Percentiles rank a stretch among this genome's conserved stretches.
These are phyloP conservation scores for Ianthella basta DNA, from an alignment of 37 sponge, comb jelly and placozoan genomes.

Conservation along the genomic window DNA sequence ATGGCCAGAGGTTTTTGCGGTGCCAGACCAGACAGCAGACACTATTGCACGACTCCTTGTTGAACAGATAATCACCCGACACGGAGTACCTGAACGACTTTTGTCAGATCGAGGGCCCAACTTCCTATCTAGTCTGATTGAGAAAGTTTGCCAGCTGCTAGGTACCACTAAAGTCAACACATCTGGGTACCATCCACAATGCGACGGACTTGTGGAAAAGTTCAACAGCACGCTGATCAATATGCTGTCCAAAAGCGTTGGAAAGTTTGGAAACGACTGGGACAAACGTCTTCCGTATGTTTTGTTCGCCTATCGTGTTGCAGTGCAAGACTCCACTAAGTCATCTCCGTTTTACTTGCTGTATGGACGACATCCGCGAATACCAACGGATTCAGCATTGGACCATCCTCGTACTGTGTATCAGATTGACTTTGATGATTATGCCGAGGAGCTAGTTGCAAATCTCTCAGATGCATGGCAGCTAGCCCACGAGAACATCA, in stretches of 20 bases:
- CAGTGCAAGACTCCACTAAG: constrained; percentile 36
- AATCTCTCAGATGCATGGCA: constrained; percentile 37
- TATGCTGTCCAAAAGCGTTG: constrained; percentile 40
- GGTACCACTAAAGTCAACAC: not conserved
- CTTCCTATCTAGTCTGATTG: constrained; percentile 32
- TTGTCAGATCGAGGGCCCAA: constrained; percentile 39
- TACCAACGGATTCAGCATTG: constrained; percentile 38
- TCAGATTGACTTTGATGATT: constrained; percentile 42
- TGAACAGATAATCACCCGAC: constrained; percentile 46
- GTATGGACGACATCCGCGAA: constrained; percentile 48
- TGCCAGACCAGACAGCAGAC: constrained; percentile 48
- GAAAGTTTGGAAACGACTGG: constrained; percentile 23
- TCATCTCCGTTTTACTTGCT: constrained; percentile 53
- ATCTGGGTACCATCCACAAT: not conserved
- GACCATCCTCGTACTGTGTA: not conserved
- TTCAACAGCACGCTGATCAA: constrained; percentile 44
- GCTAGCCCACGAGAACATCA: constrained; percentile 32
- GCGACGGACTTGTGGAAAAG: constrained; percentile 46
- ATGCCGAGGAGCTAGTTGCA: constrained; percentile 18
- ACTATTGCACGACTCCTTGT: constrained; percentile 50
- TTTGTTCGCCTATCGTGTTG: constrained; percentile 48
- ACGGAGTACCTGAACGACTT: constrained; percentile 26
- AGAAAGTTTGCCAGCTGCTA: constrained; percentile 10
- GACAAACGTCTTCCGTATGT: constrained; percentile 47
- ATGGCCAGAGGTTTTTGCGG: constrained; percentile 68